A percentile compares a stretch with the other conserved stretches of the same genome.
Evolutionary conservation across 2,113 vertebrate genomes (phyloP).

Genomic region (Pedionomus torquatus): DNA sequence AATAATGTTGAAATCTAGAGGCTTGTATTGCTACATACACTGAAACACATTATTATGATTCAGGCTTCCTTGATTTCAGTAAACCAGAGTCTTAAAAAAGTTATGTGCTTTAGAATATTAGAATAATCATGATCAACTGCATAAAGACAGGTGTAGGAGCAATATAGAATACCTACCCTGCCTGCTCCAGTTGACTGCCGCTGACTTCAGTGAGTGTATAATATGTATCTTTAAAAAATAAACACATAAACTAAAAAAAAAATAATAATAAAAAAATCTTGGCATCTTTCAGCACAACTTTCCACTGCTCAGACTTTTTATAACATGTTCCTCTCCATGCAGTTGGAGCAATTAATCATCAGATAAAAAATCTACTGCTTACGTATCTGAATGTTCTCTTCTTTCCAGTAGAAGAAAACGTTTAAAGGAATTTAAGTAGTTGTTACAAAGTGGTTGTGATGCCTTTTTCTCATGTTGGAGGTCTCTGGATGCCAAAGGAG

Average conservation of each 20-base stretch:
- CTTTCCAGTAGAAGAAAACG: neutral
- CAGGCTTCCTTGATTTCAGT: neutral
- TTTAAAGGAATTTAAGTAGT: neutral
- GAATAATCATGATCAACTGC: neutral
- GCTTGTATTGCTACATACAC: neutral
- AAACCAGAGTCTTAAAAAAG: neutral
- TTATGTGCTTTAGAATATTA: neutral
- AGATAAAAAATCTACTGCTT: neutral
- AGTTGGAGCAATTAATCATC: neutral
- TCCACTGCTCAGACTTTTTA: neutral
- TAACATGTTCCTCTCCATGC: neutral
- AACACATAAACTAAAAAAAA: neutral
- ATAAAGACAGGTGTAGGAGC: neutral
- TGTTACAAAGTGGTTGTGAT: neutral
- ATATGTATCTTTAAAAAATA: neutral
- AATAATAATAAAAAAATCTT: neutral
- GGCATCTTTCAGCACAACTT: neutral
- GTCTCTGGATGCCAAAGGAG: neutral
- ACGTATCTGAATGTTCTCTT: neutral
- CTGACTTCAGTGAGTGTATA: neutral
- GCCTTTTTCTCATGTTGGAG: neutral
- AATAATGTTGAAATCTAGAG: neutral
- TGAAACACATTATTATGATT: neutral
- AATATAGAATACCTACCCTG: neutral
- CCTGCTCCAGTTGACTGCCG: neutral